Evolutionary conservation across 2,888 invertebrate genomes (phyloP), one percentile per base, ranked within the genome.

Genomic region (Plagiodera versicolora): DNA sequence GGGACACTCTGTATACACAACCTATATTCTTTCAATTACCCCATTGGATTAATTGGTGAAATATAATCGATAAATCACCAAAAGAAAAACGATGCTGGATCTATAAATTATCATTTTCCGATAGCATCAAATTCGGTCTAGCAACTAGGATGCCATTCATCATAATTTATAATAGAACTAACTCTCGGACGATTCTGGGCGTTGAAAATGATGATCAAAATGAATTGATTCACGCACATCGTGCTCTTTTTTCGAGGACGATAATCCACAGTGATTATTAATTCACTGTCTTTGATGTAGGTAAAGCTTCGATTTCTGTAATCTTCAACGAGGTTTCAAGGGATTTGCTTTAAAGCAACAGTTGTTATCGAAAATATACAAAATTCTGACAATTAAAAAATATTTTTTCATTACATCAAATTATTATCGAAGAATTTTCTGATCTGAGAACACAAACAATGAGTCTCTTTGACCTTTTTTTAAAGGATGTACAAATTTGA

Each of bases 1-100:
- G n/a, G n/a, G n/a, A n/a, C n/a, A n/a, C n/a, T n/a, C n/a, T 24
- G 6, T 24, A 24, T 24, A 3, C 24, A 24, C 24, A 24, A 3
- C 3, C 52, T 58, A 53, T 47, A 52, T 52, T 52, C 53, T 58
- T 58, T 58, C 53, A 53, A 53, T 58, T 24, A 24, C 6, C 24
- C 24, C 24, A 24, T 24, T 24, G 3, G 58, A 58, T 58, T 58
- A 52, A 58, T 58, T 58, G 58, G 53, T 53, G 48, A 48, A 58
- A 58, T 58, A 47, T 24, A 53, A 58, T 58, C 58, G 39, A 44
- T 39, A 19, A 24, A 47, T 32, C 14, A 48, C 39, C 52, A 44
- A 52, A 58, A 52, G n/a, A 58, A 54, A 58, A 58, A 10, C 32
- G 10, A 32, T 32, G 32, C 32, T 32, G 9, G 10, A 6, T 24